A percentile compares a stretch with the other conserved stretches of the same genome.
These are phyloP conservation scores for Phengaris arion DNA, from an alignment of 2,888 invertebrate genomes.

Conservation along the genomic window DNA sequence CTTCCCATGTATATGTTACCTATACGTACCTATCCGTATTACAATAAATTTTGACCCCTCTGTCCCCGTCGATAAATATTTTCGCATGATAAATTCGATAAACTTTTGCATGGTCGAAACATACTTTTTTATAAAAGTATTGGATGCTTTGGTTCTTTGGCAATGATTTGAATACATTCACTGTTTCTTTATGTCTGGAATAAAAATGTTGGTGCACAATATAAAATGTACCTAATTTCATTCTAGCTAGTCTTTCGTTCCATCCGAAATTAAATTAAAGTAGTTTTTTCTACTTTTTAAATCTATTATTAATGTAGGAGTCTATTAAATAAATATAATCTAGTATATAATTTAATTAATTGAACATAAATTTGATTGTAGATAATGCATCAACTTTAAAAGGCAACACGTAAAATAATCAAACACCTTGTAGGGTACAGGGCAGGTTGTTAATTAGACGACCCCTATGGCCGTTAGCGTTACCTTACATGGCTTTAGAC, in stretches of 20 bases:
- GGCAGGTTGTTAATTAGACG: constrained; percentile 68
- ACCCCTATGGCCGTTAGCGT: constrained; percentile 59
- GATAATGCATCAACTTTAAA: constrained; percentile 28
- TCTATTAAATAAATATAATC: background rate
- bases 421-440: constrained; percentile 48
- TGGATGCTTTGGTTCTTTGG: constrained; percentile 32
- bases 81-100: constrained; percentile 77
- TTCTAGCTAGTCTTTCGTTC: too few relatives aligned
- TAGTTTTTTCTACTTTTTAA: too few relatives aligned
- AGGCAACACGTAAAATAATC: constrained; percentile 45
- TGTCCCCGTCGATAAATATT: constrained; percentile 77
- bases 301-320: background rate
- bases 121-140: constrained; percentile 49
- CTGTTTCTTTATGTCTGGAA: background rate
- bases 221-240: too few relatives aligned
- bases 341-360: background rate
- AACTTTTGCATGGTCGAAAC: constrained; percentile 61
- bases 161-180: constrained; percentile 24
- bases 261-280: too few relatives aligned
- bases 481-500: constrained; percentile 51
- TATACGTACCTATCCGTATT: constrained; percentile 57
- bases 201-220: too few relatives aligned
- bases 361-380: background rate
- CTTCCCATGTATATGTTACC: constrained; percentile 72
- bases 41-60: constrained; percentile 76